These are phyloP conservation scores for Macaria notata DNA, from an alignment of 2,888 invertebrate species.

Conservation along the genomic window DNA sequence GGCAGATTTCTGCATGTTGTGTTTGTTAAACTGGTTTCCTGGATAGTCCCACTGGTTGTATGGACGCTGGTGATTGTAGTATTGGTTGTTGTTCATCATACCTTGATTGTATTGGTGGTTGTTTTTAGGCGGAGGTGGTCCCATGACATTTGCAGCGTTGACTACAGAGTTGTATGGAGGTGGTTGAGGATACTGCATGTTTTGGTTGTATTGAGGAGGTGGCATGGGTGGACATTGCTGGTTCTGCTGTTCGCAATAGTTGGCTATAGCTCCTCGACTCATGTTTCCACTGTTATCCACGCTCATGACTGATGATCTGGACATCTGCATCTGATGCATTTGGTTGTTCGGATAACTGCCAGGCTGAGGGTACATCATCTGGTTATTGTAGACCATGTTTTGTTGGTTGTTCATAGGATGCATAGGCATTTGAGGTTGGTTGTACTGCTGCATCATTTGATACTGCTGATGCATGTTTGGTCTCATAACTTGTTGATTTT, in stretches of 20 bases:
- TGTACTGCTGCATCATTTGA: constrained; percentile 67
- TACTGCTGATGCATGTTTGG: constrained; percentile 54
- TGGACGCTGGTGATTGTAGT: constrained; percentile 70
- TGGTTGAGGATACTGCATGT: constrained; percentile 67
- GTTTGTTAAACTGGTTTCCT: constrained; percentile 71
- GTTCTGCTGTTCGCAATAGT: constrained; percentile 64
- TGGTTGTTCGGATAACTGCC: constrained; percentile 62
- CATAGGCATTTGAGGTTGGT: constrained; percentile 59
- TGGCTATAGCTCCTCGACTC: constrained; percentile 65
- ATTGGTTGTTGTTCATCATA: constrained; percentile 76
- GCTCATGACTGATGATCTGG: constrained; percentile 74
- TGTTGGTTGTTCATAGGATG: constrained; percentile 57
- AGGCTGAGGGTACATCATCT: constrained; percentile 59
- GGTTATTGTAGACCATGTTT: constrained; percentile 59
- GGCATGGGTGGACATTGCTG: constrained; percentile 46
- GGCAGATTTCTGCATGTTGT: constrained; percentile 66
- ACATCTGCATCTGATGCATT: constrained; percentile 71
- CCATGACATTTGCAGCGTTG: constrained; percentile 72
- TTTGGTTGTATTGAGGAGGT: constrained; percentile 62
- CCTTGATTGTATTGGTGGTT: constrained; percentile 75
- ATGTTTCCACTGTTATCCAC: constrained; percentile 73
- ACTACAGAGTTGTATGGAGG: constrained; percentile 70
- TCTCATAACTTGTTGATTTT: constrained; percentile 59
- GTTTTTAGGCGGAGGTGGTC: constrained; percentile 74
- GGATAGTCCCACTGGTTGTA: constrained; percentile 75